Conservation (phyloP, 1,140 invertebrate species). For the Apis dorsata region DNA sequence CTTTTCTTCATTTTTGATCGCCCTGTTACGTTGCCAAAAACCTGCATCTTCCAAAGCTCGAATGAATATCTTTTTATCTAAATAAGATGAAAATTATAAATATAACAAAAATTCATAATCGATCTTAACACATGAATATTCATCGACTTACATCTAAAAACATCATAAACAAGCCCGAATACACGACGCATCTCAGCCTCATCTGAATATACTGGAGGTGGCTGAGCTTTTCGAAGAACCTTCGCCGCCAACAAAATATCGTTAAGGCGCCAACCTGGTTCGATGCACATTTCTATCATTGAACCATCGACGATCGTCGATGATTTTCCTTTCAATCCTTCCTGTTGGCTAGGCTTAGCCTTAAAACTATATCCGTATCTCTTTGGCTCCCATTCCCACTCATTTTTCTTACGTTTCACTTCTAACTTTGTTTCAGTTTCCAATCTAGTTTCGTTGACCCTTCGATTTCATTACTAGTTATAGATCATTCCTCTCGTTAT, state of each 20-base stretch:
- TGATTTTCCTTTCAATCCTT: constrained; percentile 23
- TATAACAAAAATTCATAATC: not conserved
- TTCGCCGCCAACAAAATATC: constrained; percentile 70
- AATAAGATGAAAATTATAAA: not conserved
- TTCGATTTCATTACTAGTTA: constrained; percentile 9
- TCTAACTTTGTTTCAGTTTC: not conserved
- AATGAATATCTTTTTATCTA: constrained; percentile 86
- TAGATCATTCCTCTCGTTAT: not conserved
- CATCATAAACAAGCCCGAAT: constrained; percentile 88
- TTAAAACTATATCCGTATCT: constrained; percentile 35
- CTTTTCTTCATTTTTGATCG: constrained; percentile 74
- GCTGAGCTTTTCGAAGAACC: constrained; percentile 59
- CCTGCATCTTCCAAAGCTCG: constrained; percentile 84
- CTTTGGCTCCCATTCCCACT: constrained; percentile 73
- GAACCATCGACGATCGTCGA: constrained; percentile 41
- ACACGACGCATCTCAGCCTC: constrained; percentile 89
- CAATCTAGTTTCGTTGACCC: not conserved
- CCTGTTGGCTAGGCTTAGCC: constrained; percentile 34
- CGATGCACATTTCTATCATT: constrained; percentile 62
- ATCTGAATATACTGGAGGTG: constrained; percentile 76
- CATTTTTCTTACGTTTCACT: not conserved
- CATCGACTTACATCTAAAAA: constrained; percentile 85
- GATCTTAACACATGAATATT: no score
- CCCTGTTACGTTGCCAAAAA: constrained; percentile 82
- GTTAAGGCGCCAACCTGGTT: constrained; percentile 71